Evolutionary conservation across 2,888 invertebrate genomes (phyloP).

Genomic region (Tenodera sinensis): DNA sequence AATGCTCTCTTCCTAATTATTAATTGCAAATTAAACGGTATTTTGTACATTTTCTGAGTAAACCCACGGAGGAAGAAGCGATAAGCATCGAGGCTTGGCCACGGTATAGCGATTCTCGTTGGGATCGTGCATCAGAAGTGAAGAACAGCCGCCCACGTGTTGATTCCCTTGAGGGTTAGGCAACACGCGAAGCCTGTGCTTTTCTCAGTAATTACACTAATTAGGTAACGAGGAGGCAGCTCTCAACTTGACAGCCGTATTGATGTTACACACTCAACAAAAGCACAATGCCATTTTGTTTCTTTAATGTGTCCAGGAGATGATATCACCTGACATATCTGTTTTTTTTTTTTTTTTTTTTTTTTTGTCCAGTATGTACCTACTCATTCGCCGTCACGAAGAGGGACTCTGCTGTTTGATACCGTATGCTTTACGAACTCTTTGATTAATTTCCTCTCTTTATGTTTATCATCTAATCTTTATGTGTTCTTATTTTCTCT

Average conservation of each 20-base stretch:
- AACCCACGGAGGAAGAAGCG: neutral
- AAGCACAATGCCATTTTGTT: neutral
- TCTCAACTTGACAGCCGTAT: neutral
- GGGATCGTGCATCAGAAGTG: neutral
- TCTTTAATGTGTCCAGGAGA: neutral
- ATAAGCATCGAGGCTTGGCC: neutral
- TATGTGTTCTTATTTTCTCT: too few relatives aligned
- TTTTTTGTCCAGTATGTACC: neutral
- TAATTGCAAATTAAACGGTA: too few relatives aligned
- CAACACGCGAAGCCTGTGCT: neutral
- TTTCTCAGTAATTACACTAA: slow-evolving; percentile 17
- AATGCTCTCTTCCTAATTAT: too few relatives aligned
- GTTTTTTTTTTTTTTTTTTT: too few relatives aligned
- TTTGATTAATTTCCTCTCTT: neutral
- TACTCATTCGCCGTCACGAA: neutral
- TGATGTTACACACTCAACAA: neutral
- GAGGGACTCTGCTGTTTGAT: too few relatives aligned
- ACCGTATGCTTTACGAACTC: neutral
- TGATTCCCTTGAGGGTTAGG: neutral
- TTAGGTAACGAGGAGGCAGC: slow-evolving; percentile 12
- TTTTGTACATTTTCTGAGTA: neutral
- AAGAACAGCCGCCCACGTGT: neutral
- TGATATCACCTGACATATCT: neutral
- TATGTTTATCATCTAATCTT: neutral
- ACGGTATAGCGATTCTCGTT: neutral